Percentiles rank a stretch among this genome's conserved stretches.
phyloP scores from a whole-genome alignment of 2,113 vertebrate species.

The Plecturocebus donacophilus region DNA sequence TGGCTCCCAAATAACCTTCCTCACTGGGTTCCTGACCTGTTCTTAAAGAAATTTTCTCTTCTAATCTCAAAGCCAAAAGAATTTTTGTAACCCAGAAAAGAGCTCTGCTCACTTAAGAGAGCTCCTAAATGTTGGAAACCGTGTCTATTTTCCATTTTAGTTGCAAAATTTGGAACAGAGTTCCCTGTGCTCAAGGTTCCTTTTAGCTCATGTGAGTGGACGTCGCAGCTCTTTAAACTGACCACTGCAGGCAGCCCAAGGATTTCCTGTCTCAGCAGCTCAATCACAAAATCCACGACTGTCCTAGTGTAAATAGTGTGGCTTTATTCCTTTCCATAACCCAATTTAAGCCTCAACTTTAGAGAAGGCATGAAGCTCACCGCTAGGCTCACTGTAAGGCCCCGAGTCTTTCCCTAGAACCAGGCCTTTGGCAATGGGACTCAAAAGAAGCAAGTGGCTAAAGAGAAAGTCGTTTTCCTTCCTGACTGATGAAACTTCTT shows the following conservation, averaged over 20 bases:
- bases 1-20: background rate
- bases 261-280: background rate
- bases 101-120: background rate
- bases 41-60: background rate
- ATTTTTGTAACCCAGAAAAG: background rate
- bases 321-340: background rate
- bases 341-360: background rate
- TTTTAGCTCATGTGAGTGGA: background rate
- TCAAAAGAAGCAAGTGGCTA: constrained; percentile 2
- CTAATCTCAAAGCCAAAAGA: background rate
- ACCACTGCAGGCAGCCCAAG: background rate
- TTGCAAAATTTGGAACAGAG: background rate
- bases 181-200: background rate
- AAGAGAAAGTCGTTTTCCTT: constrained; percentile 52
- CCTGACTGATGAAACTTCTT: constrained; percentile 71
- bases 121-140: background rate
- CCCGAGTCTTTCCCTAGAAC: background rate
- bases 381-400: background rate
- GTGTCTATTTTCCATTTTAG: background rate
- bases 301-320: background rate
- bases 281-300: background rate
- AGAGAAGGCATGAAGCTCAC: background rate
- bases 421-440: background rate
- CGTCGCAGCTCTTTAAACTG: background rate
- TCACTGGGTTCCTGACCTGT: background rate